Evolutionary conservation across 1,140 invertebrate genomes (phyloP).

Genomic region (Hyles vespertilio): DNA sequence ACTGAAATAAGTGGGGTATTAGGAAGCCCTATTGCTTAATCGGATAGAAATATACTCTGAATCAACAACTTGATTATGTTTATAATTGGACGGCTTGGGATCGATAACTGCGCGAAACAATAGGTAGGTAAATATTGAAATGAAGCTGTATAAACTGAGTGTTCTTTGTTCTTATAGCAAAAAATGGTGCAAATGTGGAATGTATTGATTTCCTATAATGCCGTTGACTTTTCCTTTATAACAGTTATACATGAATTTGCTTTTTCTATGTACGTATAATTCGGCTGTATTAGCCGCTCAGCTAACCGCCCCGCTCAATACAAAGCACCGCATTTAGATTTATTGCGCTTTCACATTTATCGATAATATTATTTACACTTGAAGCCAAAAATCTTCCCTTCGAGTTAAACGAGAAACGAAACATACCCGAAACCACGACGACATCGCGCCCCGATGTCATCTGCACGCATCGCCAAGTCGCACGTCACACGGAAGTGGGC

Average conservation of each 20-base stretch:
- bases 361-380: slow-evolving; percentile 22
- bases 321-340: slow-evolving; percentile 12
- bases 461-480: slow-evolving; percentile 46
- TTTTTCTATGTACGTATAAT: slow-evolving; percentile 3
- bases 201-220: no score
- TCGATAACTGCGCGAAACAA: no score
- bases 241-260: not conserved
- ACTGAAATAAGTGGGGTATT: no score
- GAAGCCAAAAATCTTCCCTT: slow-evolving; percentile 32
- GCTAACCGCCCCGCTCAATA: slow-evolving; percentile 12
- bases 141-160: no score
- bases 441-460: slow-evolving; percentile 36
- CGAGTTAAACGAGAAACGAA: slow-evolving; percentile 28
- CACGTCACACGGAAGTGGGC: slow-evolving; percentile 24
- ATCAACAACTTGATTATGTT: no score
- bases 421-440: slow-evolving; percentile 59
- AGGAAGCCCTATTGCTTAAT: no score
- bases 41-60: no score
- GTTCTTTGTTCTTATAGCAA: no score
- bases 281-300: not conserved
- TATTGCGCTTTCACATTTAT: slow-evolving; percentile 19
- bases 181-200: not conserved
- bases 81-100: not conserved
- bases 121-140: no score
- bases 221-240: no score